Conservation (phyloP, 2,888 invertebrate species). For the Hemithea aestivaria region DNA sequence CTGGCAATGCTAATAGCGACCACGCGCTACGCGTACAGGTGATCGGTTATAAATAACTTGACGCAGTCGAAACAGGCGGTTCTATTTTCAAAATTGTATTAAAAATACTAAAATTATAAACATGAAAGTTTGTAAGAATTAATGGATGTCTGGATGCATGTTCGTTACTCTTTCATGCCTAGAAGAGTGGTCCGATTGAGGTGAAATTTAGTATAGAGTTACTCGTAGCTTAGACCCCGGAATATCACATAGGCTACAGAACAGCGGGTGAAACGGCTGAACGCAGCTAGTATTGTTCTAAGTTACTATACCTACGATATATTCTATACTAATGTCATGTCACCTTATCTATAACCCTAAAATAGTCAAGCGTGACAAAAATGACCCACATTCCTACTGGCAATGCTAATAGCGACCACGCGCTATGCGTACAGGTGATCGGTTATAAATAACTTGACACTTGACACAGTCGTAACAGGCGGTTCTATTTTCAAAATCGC, state of each 20-base stretch:
- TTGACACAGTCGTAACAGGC: slow-evolving; percentile 52
- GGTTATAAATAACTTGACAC: slow-evolving; percentile 61
- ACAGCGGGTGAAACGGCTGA: too few relatives aligned
- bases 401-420: slow-evolving; percentile 8
- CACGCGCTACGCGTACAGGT: slow-evolving; percentile 38
- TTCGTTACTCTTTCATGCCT: too few relatives aligned
- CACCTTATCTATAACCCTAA: too few relatives aligned
- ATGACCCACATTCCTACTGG: slow-evolving; percentile 16
- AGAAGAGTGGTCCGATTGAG: too few relatives aligned
- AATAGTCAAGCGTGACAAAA: slow-evolving; percentile 11
- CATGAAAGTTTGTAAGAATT: too few relatives aligned
- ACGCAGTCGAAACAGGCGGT: slow-evolving; percentile 49
- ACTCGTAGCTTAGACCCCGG: too few relatives aligned
- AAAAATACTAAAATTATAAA: too few relatives aligned
- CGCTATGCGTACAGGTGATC: slow-evolving; percentile 50
- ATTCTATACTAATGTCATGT: background rate
- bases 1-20: slow-evolving; percentile 9
- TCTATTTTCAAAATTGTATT: slow-evolving; percentile 60
- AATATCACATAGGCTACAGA: too few relatives aligned
- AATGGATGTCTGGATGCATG: too few relatives aligned
- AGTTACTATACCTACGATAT: slow-evolving; percentile 1
- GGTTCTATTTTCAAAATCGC: slow-evolving; percentile 61
- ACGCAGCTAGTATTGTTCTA: too few relatives aligned
- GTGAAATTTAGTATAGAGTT: too few relatives aligned
- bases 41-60: slow-evolving; percentile 63